Percentiles rank a stretch among this genome's conserved stretches.
Conservation (phyloP, 2,888 invertebrate species). For the Atrina japonica region DNA sequence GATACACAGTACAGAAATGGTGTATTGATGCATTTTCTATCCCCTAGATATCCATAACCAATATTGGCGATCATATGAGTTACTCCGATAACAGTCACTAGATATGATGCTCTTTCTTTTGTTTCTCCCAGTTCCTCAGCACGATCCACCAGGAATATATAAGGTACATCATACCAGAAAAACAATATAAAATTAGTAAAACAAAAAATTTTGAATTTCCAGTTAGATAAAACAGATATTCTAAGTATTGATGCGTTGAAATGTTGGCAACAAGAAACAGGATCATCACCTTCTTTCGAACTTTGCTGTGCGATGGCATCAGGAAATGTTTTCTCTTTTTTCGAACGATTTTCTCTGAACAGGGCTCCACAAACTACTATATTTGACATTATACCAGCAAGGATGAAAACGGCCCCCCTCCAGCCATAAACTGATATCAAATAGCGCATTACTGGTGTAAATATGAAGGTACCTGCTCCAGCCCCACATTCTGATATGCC, state of each 20-base stretch:
- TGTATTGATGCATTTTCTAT: conserved; percentile 89
- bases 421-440: conserved; percentile 73
- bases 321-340: no score
- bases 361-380: conserved; percentile 73
- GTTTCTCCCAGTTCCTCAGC: conserved; percentile 83
- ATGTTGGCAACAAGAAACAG: no score
- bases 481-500: conserved; percentile 78
- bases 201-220: conserved; percentile 43
- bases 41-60: conserved; percentile 92
- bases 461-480: conserved; percentile 75
- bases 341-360: conserved; percentile 59
- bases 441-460: conserved; percentile 72
- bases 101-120: conserved; percentile 83
- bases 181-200: conserved; percentile 91
- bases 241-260: no score
- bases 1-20: conserved; percentile 90
- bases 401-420: conserved; percentile 74
- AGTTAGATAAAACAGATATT: conserved; percentile 51
- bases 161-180: conserved; percentile 94
- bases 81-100: conserved; percentile 88
- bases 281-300: no score
- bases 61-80: conserved; percentile 90
- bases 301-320: no score
- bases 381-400: conserved; percentile 69
- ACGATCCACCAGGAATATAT: conserved; percentile 94